Evolutionary conservation across 2,797 vertebrate species (phyloP).

Genomic region (Xiphophorus birchmanni): DNA sequence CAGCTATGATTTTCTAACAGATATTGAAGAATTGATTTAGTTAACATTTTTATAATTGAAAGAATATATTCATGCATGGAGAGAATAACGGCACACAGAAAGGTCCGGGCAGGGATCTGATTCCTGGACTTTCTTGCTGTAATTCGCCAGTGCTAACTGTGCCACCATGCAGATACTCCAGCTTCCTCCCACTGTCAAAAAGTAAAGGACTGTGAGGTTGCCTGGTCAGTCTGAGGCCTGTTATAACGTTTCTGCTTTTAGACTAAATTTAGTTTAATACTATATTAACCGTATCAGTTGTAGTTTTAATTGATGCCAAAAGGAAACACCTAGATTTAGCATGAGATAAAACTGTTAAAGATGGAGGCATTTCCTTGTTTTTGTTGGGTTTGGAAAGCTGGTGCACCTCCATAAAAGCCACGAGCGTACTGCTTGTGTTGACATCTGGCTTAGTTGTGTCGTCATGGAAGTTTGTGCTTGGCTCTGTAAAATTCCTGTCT

Average conservation of each 20-base stretch:
- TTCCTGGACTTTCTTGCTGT: neutral
- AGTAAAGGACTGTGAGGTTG: neutral
- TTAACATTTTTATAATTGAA: neutral
- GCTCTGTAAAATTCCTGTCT: constrained; percentile 62
- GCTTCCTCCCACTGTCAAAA: neutral
- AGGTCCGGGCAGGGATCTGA: neutral
- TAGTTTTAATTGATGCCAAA: neutral
- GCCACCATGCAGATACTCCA: neutral
- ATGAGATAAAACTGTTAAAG: neutral
- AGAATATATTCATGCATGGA: neutral
- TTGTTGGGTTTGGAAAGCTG: constrained; percentile 27
- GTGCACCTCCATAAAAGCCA: constrained; percentile 20
- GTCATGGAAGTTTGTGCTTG: constrained; percentile 64
- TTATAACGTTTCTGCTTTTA: neutral
- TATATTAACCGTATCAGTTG: neutral
- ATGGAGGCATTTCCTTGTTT: neutral
- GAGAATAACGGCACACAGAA: neutral
- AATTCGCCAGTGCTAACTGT: too few relatives aligned
- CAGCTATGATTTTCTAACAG: neutral
- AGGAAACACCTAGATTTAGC: neutral
- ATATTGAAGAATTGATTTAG: neutral
- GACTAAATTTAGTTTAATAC: neutral
- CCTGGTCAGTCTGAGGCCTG: neutral
- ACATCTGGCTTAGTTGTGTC: constrained; percentile 65
- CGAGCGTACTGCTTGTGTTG: constrained; percentile 42